These are phyloP conservation scores for Bellardia bayeri DNA, from an alignment of 2,888 invertebrate species.

Conservation along the genomic window DNA sequence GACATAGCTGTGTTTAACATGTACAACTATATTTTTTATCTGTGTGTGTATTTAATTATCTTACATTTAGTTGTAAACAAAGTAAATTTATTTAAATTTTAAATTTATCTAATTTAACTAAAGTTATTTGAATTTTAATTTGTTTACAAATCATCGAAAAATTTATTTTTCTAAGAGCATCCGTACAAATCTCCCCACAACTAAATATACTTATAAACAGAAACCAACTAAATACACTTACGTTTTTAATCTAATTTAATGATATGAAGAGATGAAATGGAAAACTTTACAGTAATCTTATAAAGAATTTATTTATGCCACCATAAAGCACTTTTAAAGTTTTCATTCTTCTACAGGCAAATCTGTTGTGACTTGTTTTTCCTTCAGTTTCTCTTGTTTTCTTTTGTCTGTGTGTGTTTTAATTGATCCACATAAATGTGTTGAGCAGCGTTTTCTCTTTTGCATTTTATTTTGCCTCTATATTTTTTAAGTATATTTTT, in stretches of 20 bases:
- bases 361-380: background rate
- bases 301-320: conserved; percentile 44
- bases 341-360: conserved; percentile 21
- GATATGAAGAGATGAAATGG: conserved; percentile 16
- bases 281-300: conserved; percentile 31
- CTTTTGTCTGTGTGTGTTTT: conserved; percentile 21
- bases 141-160: background rate
- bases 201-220: no score
- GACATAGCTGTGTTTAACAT: no score
- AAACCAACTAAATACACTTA: background rate
- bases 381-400: background rate
- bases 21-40: no score
- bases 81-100: no score
- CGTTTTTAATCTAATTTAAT: conserved; percentile 45
- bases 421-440: conserved; percentile 52
- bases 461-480: background rate
- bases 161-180: background rate
- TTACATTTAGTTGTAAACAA: no score
- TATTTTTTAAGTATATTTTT: background rate
- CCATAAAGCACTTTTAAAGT: conserved; percentile 50
- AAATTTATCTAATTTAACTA: no score
- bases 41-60: no score
- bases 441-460: conserved; percentile 12
- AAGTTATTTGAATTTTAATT: no score
- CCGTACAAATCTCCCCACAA: background rate